These are phyloP conservation scores for Bos javanicus DNA, from an alignment of 2,113 vertebrate genomes.

Conservation along the genomic window DNA sequence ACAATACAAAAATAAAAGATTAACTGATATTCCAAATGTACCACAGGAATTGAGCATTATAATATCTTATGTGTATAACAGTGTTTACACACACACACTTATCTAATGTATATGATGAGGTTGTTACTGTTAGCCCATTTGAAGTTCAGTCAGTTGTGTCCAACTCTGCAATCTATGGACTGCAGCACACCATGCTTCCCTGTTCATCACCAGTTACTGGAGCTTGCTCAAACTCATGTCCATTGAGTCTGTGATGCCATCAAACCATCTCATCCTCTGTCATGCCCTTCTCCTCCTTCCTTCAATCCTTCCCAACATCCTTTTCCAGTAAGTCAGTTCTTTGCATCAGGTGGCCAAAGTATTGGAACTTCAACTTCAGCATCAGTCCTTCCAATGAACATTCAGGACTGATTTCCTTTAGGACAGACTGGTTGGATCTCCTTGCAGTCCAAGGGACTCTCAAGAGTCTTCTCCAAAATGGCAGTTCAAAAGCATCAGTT, in stretches of 20 bases:
- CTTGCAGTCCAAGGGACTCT: background rate
- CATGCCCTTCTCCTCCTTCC: background rate
- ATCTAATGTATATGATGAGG: background rate
- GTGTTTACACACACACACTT: background rate
- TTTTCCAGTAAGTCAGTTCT: background rate
- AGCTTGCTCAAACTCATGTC: background rate
- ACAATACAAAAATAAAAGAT: background rate
- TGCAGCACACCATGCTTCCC: background rate
- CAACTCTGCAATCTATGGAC: background rate
- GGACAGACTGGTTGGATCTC: background rate
- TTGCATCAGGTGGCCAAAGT: background rate
- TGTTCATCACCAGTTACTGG: background rate
- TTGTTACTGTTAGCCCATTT: background rate
- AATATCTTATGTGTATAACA: background rate
- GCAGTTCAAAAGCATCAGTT: background rate
- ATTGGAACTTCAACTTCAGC: background rate
- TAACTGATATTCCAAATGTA: background rate
- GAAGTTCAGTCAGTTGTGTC: background rate
- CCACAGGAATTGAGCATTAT: background rate
- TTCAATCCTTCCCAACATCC: background rate
- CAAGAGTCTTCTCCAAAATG: background rate
- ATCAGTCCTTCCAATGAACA: background rate
- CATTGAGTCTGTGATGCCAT: background rate
- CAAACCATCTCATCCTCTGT: background rate
- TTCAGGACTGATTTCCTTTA: background rate